Percentiles rank a stretch among this genome's conserved stretches.
Conservation (phyloP, 1,140 invertebrate genomes). For the Agrypnia vestita region DNA sequence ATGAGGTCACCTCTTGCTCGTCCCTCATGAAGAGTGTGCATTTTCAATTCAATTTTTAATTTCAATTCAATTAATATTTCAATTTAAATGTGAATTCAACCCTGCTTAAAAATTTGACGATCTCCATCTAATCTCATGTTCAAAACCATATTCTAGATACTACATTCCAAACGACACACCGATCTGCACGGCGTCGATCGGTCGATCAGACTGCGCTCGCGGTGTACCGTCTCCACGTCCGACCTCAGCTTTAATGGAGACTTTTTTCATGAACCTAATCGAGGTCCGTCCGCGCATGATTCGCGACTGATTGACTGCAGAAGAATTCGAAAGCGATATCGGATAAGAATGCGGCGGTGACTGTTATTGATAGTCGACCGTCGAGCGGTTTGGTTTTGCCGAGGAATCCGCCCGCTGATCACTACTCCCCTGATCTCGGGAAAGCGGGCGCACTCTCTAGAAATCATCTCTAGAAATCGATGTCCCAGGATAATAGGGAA, state of each 20-base stretch:
- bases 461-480: no score
- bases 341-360: neutral
- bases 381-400: neutral
- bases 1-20: no score
- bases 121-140: neutral
- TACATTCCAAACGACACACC: slow-evolving; percentile 15
- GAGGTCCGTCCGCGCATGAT: neutral
- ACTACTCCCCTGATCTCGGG: neutral
- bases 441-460: no score
- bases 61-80: no score
- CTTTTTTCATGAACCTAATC: no score
- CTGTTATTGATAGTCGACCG: slow-evolving; percentile 20
- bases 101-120: neutral
- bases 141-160: neutral
- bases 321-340: slow-evolving; percentile 27
- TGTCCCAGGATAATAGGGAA: no score
- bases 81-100: neutral
- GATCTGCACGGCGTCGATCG: neutral
- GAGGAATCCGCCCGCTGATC: neutral
- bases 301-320: slow-evolving; percentile 2
- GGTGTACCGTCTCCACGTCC: neutral
- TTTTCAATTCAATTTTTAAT: no score
- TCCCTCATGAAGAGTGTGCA: no score
- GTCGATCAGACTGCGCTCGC: neutral
- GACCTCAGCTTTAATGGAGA: no score